Evolutionary conservation across 2,797 vertebrate species (phyloP).

Genomic region (Yasuhikotakia modesta): DNA sequence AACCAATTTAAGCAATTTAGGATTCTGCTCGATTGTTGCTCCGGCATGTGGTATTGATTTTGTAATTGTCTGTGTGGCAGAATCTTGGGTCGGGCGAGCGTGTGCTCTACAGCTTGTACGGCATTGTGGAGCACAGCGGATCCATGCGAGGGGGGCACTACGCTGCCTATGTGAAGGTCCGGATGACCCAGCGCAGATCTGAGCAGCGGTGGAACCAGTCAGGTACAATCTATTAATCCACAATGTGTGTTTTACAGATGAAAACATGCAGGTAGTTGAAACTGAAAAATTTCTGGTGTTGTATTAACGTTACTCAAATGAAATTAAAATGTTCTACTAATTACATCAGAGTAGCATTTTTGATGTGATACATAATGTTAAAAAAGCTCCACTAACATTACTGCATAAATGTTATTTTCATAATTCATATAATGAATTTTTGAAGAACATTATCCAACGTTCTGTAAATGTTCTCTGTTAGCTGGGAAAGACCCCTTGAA

Average conservation of each 20-base stretch:
- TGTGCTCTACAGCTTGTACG: conserved; percentile 91
- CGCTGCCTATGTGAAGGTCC: conserved; percentile 91
- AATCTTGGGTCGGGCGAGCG: conserved; percentile 80
- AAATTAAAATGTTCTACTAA: too few relatives aligned
- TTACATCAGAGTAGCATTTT: too few relatives aligned
- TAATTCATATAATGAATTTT: too few relatives aligned
- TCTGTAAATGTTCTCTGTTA: too few relatives aligned
- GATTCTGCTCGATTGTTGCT: neutral
- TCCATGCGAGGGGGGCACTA: conserved; percentile 96
- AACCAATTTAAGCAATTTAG: neutral
- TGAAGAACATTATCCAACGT: too few relatives aligned
- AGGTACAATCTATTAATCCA: conserved; percentile 75
- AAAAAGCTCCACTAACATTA: too few relatives aligned
- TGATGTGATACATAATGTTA: too few relatives aligned
- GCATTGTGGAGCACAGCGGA: conserved; percentile 95
- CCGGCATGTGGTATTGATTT: neutral
- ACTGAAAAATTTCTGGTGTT: too few relatives aligned
- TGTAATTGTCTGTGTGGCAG: conserved; percentile 46
- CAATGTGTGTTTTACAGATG: conserved; percentile 5
- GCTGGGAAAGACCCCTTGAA: neutral
- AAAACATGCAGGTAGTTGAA: neutral
- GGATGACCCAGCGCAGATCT: conserved; percentile 79
- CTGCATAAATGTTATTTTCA: too few relatives aligned
- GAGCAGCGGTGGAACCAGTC: conserved; percentile 81
- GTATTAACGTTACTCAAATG: too few relatives aligned